Evolutionary conservation across 2,797 vertebrate genomes (phyloP).

Genomic region (Nothura maculosa): DNA sequence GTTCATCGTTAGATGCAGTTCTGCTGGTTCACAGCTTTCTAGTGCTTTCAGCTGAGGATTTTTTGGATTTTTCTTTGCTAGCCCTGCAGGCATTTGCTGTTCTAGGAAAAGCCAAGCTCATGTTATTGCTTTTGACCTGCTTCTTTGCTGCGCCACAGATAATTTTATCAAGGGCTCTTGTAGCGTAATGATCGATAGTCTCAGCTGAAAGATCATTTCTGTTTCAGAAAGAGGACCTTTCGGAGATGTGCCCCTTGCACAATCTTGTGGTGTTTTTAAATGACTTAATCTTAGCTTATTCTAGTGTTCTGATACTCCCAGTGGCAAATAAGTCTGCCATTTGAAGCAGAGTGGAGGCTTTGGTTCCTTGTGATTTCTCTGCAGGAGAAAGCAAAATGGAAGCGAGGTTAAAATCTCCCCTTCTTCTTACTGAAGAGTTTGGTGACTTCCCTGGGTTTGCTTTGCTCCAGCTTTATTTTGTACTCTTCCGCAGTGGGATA

Average conservation of each 20-base stretch:
- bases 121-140: neutral
- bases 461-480: neutral
- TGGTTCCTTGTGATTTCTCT: neutral
- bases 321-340: neutral
- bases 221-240: neutral
- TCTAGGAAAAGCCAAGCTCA: neutral
- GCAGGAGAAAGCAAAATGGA: neutral
- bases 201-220: conserved; percentile 2
- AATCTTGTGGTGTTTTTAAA: neutral
- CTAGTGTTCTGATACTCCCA: neutral
- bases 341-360: neutral
- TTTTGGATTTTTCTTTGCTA: neutral
- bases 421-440: neutral
- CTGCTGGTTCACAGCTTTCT: conserved; percentile 15
- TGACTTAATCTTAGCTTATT: neutral
- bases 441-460: neutral
- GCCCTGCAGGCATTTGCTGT: neutral
- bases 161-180: neutral
- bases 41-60: neutral
- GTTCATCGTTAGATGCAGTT: conserved; percentile 36
- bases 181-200: neutral
- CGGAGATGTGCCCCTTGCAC: neutral
- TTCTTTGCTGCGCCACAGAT: neutral
- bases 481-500: neutral
- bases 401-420: neutral